These are phyloP conservation scores for Microplitis manilae DNA, from an alignment of 2,888 invertebrate genomes.

Conservation along the genomic window DNA sequence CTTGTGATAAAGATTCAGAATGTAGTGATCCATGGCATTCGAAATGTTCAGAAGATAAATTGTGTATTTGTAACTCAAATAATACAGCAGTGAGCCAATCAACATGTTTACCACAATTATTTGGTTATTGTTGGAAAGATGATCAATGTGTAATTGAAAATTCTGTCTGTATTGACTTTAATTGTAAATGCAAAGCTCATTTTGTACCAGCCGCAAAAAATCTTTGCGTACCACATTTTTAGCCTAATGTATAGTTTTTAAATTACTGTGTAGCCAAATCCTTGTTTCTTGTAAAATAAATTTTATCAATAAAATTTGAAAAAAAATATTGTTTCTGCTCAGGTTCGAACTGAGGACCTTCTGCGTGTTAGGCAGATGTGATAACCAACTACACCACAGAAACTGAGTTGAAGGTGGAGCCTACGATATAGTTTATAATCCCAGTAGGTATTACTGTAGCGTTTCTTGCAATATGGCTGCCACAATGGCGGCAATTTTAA, in stretches of 20 bases:
- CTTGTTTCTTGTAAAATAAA: too few species aligned
- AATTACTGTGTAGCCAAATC: too few species aligned
- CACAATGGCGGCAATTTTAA: too few species aligned
- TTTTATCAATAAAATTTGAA: too few species aligned
- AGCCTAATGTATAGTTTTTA: too few species aligned
- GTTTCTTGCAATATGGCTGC: too few species aligned
- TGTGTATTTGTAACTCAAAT: neutral
- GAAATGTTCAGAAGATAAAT: neutral
- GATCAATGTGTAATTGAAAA: neutral
- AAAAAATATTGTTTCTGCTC: neutral
- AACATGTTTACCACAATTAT: neutral
- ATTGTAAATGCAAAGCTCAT: neutral
- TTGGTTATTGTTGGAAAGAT: neutral
- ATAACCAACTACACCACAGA: neutral
- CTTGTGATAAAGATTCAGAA: neutral
- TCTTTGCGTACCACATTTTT: too few species aligned
- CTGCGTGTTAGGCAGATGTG: constrained; percentile 1
- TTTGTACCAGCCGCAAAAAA: neutral
- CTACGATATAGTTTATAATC: neutral
- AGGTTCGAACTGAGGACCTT: neutral
- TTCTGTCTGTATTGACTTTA: neutral
- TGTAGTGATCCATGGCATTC: neutral
- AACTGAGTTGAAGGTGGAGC: neutral
- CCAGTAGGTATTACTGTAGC: too few species aligned
- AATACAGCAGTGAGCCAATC: neutral